These are phyloP conservation scores for Saturnia pavonia DNA, from an alignment of 2,888 invertebrate species.

Conservation along the genomic window DNA sequence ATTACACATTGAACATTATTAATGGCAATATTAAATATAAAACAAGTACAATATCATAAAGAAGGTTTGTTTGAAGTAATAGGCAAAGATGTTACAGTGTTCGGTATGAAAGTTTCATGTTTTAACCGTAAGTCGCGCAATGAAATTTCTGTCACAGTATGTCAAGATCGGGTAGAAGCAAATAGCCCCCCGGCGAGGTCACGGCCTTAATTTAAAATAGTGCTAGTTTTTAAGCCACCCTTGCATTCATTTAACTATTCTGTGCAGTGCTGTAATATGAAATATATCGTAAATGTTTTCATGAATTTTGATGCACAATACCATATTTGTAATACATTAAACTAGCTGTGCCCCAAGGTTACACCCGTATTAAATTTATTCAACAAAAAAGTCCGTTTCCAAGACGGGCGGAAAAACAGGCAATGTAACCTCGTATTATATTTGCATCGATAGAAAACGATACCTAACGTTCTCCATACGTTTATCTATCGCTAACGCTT, in stretches of 20 bases:
- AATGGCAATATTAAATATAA: not conserved
- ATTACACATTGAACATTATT: not conserved
- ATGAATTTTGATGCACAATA: not conserved
- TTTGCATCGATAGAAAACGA: no score
- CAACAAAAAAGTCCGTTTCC: no score
- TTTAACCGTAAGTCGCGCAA: slow-evolving; percentile 71
- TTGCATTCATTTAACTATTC: slow-evolving; percentile 27
- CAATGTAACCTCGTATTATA: no score
- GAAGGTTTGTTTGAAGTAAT: not conserved
- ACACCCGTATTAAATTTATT: no score
- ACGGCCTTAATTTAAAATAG: slow-evolving; percentile 66
- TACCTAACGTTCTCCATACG: no score
- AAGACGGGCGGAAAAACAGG: no score
- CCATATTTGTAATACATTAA: not conserved
- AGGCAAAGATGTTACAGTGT: slow-evolving; percentile 28
- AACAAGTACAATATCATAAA: not conserved
- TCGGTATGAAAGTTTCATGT: slow-evolving; percentile 57
- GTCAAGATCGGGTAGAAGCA: slow-evolving; percentile 66
- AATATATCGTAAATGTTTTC: no score
- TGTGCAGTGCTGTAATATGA: not conserved
- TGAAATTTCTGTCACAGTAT: slow-evolving; percentile 69
- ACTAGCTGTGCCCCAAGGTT: not conserved
- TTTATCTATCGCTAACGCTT: no score
- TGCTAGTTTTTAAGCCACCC: slow-evolving; percentile 48
- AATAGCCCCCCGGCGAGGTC: slow-evolving; percentile 72